phyloP scores from a whole-genome alignment of 1,140 invertebrate genomes.

The Paracyclopina nana region DNA sequence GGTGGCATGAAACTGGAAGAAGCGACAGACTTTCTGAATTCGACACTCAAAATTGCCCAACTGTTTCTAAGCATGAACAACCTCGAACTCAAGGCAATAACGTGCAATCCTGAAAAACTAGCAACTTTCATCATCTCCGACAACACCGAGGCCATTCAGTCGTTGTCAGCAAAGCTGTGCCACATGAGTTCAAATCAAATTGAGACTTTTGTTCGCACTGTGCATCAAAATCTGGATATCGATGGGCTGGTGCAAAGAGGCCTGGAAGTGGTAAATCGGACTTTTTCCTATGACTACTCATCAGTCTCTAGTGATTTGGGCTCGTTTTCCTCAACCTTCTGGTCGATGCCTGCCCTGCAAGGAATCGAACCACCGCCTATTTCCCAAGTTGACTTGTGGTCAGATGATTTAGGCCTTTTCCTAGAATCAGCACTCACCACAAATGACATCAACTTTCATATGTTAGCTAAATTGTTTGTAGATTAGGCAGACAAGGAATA shows the following conservation, averaged over 20 bases:
- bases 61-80: not conserved
- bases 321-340: not conserved
- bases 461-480: not conserved
- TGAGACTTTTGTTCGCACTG: not conserved
- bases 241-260: not conserved
- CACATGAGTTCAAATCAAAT: not conserved
- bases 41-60: not conserved
- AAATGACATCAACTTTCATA: not conserved
- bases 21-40: not conserved
- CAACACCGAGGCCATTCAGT: not conserved
- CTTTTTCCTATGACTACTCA: not conserved
- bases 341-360: not conserved
- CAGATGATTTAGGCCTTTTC: not conserved
- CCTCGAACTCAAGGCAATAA: not conserved
- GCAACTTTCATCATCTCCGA: not conserved
- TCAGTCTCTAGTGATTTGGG: not conserved
- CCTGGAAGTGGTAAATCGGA: not conserved
- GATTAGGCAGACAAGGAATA: not conserved
- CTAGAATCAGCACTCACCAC: not conserved
- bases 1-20: not conserved
- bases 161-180: not conserved
- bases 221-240: not conserved
- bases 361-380: not conserved
- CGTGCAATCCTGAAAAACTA: not conserved
- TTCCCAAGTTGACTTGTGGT: not conserved